phyloP scores from a whole-genome alignment of 2,888 invertebrate genomes.

The Glaucopsyche alexis region DNA sequence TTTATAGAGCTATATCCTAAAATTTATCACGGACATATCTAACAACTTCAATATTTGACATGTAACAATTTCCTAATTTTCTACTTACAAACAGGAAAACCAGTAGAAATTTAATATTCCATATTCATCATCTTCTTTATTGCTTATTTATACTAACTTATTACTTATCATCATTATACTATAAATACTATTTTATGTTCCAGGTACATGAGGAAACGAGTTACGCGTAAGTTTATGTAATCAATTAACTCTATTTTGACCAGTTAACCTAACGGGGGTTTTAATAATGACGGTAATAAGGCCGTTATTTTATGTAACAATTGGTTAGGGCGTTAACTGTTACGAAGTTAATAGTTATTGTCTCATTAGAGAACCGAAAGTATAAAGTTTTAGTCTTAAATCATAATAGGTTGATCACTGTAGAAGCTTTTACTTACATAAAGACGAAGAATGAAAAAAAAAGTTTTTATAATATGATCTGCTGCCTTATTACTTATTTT shows the following conservation, averaged over 20 bases:
- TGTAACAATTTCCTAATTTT: no score
- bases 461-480: no score
- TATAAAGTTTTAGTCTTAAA: no score
- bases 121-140: neutral
- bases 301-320: conserved; percentile 13
- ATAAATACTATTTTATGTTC: neutral
- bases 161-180: neutral
- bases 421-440: neutral
- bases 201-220: conserved; percentile 16
- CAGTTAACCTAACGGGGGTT: conserved; percentile 10
- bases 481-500: no score
- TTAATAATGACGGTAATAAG: neutral
- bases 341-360: neutral
- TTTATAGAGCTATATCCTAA: no score
- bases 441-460: no score
- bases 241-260: conserved; percentile 17
- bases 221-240: conserved; percentile 20
- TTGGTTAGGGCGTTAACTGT: neutral
- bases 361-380: conserved; percentile 9
- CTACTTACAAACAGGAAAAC: no score
- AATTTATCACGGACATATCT: no score
- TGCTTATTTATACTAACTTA: neutral
- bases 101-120: neutral
- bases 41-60: no score
- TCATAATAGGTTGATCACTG: neutral